Evolutionary conservation across 1,140 invertebrate species (phyloP).

Genomic region (Pseudomyrmex concolor): DNA sequence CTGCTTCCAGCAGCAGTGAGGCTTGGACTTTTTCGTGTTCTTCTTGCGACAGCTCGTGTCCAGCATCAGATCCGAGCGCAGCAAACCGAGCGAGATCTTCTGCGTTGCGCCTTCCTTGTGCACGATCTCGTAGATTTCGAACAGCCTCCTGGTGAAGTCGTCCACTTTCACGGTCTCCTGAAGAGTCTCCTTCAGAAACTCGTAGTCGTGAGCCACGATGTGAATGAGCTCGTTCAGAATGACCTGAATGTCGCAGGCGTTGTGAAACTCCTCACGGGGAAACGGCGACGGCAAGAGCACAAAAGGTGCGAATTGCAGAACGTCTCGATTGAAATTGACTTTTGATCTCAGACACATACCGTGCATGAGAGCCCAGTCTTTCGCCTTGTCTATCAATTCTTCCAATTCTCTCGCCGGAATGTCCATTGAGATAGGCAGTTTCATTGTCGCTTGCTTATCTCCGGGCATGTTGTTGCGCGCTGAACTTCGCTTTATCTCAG

Average conservation of each 20-base stretch:
- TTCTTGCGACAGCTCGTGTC: slow-evolving; percentile 85
- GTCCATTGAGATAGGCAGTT: slow-evolving; percentile 82
- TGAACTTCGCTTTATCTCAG: neutral
- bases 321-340: slow-evolving; percentile 88
- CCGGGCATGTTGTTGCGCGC: neutral
- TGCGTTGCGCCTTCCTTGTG: slow-evolving; percentile 90
- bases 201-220: slow-evolving; percentile 92
- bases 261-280: slow-evolving; percentile 90
- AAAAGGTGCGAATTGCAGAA: slow-evolving; percentile 92
- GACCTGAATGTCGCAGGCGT: slow-evolving; percentile 90
- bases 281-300: slow-evolving; percentile 93
- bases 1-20: slow-evolving; percentile 93
- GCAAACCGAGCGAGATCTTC: slow-evolving; percentile 87
- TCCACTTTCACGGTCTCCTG: slow-evolving; percentile 91
- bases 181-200: slow-evolving; percentile 91
- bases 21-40: slow-evolving; percentile 70
- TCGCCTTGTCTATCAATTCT: slow-evolving; percentile 90
- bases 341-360: slow-evolving; percentile 91
- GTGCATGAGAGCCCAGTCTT: slow-evolving; percentile 94
- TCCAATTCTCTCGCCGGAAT: slow-evolving; percentile 87
- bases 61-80: slow-evolving; percentile 90
- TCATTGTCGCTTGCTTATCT: slow-evolving; percentile 43
- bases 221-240: slow-evolving; percentile 94
- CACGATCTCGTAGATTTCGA: slow-evolving; percentile 93
- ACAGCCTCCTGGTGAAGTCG: slow-evolving; percentile 92